Evolutionary conservation across 2,797 vertebrate species (phyloP), one percentile per base, ranked within the genome.

Genomic region (Channa striata): DNA sequence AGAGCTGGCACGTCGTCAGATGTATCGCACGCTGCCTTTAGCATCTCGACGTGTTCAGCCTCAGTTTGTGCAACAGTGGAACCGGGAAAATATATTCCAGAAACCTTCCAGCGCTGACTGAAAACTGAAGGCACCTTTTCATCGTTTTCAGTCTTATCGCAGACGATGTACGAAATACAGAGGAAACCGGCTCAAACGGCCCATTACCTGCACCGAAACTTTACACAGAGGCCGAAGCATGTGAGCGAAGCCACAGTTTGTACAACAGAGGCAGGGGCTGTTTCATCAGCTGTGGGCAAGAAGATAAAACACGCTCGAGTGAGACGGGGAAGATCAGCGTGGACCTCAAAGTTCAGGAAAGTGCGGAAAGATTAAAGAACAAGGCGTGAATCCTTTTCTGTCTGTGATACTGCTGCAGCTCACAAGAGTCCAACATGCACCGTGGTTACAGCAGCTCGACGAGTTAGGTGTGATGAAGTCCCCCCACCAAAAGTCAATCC

Each of bases 21-120:
- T 5, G 0, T 7, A 62, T 82, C 72, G 16, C 61, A 60, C 23
- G 8, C 51, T 73, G 60, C 72, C 37, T 74, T 61, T 43, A 36
- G 19, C 74, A 64, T 74, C 72, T 48, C 67, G 63, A 76, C 67
- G 66, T 81, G 68, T 83, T 88, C 78, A 81, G 70, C 48, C 30
- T 77, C 36, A 0, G 68, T 81, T 70, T 77, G 54, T 64, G 59
- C 51, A 74, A 62, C 64, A 47, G 43, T 0, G 17, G 62, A 58
- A 57, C 9, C 62, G 76, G 61, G 72, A 75, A 11, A 59, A 58
- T 30, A 61, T 34, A 59, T 57, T 69, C 17, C 8, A 37, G 34
- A 23, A 58, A 39, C 48, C 5, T n/a, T 33, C 46, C 51, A 53
- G 48, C 8, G 33, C 25, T 34, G 57, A 47, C 33, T 19, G 4